These are phyloP conservation scores for Rhaphigaster nebulosa DNA, from an alignment of 2,888 invertebrate species.

Conservation along the genomic window DNA sequence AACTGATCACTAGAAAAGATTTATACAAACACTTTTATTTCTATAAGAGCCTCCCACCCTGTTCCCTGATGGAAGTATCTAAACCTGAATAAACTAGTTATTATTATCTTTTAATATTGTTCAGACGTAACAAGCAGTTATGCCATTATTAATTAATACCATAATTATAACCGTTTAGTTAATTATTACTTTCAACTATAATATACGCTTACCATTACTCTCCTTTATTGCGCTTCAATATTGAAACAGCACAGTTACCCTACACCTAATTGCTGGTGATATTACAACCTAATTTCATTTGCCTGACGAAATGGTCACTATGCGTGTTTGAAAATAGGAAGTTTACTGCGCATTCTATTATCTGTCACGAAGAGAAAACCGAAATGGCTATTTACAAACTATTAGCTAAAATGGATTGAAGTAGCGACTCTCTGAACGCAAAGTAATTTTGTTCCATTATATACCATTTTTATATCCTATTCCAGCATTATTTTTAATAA, in stretches of 20 bases:
- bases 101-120: no score
- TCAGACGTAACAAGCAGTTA: no score
- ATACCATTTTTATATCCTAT: no score
- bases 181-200: no score
- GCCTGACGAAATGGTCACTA: neutral
- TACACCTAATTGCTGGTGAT: neutral
- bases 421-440: neutral
- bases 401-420: neutral
- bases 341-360: neutral
- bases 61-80: no score
- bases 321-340: neutral
- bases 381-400: neutral
- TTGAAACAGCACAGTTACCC: neutral
- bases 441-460: neutral
- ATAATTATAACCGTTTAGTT: no score
- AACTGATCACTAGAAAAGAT: no score
- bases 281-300: slow-evolving; percentile 6
- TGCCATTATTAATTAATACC: no score
- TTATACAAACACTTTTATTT: no score
- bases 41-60: no score
- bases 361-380: neutral
- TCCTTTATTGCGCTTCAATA: neutral
- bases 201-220: neutral
- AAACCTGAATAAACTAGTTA: no score
- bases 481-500: no score